Base-by-base conservation (phyloP, 2,888 invertebrate species). In the Masnerella sp. region DNA sequence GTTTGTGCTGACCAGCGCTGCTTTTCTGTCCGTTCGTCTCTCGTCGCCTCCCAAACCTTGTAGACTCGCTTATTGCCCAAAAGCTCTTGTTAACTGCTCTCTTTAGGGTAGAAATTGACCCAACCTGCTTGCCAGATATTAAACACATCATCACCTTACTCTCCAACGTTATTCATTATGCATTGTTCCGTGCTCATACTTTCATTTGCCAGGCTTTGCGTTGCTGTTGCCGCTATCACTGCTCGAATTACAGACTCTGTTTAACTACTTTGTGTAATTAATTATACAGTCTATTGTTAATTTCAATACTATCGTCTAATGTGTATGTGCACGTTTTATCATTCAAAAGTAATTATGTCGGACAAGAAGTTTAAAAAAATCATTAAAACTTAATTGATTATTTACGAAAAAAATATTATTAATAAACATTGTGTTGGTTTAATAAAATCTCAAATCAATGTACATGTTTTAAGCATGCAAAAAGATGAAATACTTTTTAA, bases 1-100 rank as follows among this genome's bases (percentile, higher is more conserved):
- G 80, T 84, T 84, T 85, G 81, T 84, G 84, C 84, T 85, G 84
- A 84, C 85, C 84, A 81, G 77, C 77, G 82, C 84, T 83, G 83
- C 79, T 81, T 83, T 84, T 84, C 81, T 80, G 80, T 81, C 78
- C 80, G 82, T 81, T 81, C 82, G 81, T 83, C 82, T 82, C 81
- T 81, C 81, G 82, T 84, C 81, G 82, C 83, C 84, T 81, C 83
- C 84, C 82, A 81, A 82, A 84, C 81, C 83, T 83, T 83, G 83
- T 84, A 84, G 81, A 82, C 80, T 83, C 83, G 82, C 83, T 84
- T 84, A 83, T 84, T 84, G 83, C 84, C 82, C 80, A 77, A 80
- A 81, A 82, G 80, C 82, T 82, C 80, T 80, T 80, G 82, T 83
- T 83, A 82, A 82, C 83, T 81, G 80, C 81, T 78, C 80, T 82